Evolutionary conservation across 2,113 vertebrate genomes (phyloP), one percentile per base, ranked within the genome.

Genomic region (Odocoileus virginianus): DNA sequence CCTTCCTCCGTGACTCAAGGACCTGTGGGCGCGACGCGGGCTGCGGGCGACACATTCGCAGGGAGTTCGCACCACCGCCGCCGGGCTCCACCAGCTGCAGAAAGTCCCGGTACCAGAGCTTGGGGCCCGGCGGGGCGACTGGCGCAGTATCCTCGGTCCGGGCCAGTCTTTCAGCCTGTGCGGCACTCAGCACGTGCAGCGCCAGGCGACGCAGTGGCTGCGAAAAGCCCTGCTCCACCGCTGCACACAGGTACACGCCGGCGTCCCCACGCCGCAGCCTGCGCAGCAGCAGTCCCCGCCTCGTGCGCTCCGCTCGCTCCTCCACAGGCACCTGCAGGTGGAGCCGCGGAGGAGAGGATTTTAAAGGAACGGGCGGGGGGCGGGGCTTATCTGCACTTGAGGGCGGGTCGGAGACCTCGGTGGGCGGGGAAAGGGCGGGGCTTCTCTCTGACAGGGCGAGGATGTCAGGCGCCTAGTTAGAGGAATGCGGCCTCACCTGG

Each of bases 81-180:
- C 99, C 99, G 2, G 99, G 99, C 96, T 99, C 99, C 96, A 99
- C 99, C 96, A 99, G 98, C 98, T 99, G 99, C 98, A 99, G 99
- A 98, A 99, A 99, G 99, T 99, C 99, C 82, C 98, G 99, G 98
- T 99, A 99, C 99, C 99, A 99, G 79, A 99, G 98, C 97, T 99
- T 99, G 91, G 98, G 99, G 57, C 99, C 98, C 6, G 98, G 98
- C 16, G 98, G 89, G 0, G 95, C 94, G 0, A 91, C 97, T 0
- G 98, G 98, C 12, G 94, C 97, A 1, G 88, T 54, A 9, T 98
- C 98, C 86, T 95, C 91, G 0, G 79, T 67, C 15, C 98, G 94
- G 2, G 98, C 97, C 95, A 96, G 96, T 43, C 98, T 96, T 3
- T 98, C 98, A 0, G 99, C 98, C 60, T 99, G 99, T 85, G 97